Evolutionary conservation across 2,888 invertebrate species (phyloP).

Genomic region (Pogonocherus hispidulus): DNA sequence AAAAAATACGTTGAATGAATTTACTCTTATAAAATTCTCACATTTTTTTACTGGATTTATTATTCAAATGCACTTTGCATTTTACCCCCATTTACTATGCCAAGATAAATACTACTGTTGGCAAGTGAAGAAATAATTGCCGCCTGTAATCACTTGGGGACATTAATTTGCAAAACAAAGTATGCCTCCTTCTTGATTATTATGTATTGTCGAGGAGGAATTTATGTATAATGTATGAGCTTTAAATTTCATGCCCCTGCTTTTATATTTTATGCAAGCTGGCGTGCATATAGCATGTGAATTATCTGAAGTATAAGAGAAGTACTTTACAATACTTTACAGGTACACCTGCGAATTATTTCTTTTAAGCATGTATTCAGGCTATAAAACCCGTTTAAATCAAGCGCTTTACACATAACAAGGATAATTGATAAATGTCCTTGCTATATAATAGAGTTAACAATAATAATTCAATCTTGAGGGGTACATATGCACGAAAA

Average conservation of each 20-base stretch:
- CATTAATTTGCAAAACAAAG: constrained; percentile 26
- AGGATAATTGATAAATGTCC: background rate
- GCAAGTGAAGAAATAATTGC: constrained; percentile 3
- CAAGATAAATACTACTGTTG: background rate
- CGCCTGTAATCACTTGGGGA: constrained; percentile 10
- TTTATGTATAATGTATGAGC: constrained; percentile 45
- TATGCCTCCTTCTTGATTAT: constrained; percentile 38
- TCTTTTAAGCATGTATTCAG: constrained; percentile 18
- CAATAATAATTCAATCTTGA: too few relatives aligned
- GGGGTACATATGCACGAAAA: too few relatives aligned
- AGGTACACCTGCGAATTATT: constrained; percentile 23
- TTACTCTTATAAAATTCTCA: too few relatives aligned
- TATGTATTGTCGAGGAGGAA: constrained; percentile 37
- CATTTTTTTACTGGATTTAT: too few relatives aligned
- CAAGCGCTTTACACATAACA: background rate
- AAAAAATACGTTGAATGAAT: too few relatives aligned
- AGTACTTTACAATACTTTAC: constrained; percentile 31
- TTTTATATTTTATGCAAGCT: constrained; percentile 38
- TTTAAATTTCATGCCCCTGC: constrained; percentile 34
- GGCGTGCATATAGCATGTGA: constrained; percentile 36
- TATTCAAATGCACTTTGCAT: background rate
- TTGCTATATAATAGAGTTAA: background rate
- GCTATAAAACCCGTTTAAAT: constrained; percentile 15
- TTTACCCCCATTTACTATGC: too few relatives aligned
- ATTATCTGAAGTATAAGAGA: constrained; percentile 35